Evolutionary conservation across 2,797 vertebrate genomes (phyloP).

Genomic region (Otolemur crassicaudatus): DNA sequence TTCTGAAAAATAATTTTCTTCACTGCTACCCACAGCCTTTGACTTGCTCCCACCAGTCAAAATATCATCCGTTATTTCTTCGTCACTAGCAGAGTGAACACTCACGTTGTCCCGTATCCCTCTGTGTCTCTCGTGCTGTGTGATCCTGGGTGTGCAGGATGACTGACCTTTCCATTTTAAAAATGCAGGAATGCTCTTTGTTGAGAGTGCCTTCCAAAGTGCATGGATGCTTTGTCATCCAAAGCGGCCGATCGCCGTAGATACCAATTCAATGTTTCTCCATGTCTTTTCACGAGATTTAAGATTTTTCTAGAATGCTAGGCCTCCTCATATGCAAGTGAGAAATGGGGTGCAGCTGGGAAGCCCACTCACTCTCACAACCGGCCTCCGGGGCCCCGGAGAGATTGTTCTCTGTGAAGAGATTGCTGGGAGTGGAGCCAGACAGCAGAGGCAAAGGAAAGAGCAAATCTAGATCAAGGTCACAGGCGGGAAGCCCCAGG

Average conservation of each 20-base stretch:
- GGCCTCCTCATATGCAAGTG: neutral
- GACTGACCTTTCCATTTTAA: neutral
- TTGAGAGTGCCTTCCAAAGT: neutral
- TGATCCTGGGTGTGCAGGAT: neutral
- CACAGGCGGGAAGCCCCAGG: neutral
- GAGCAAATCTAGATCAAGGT: neutral
- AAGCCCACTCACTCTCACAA: neutral
- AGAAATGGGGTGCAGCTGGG: neutral
- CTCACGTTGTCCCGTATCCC: neutral
- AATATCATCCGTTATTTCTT: neutral
- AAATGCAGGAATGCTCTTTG: neutral
- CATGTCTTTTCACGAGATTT: neutral
- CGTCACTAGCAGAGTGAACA: neutral
- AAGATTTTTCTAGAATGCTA: neutral
- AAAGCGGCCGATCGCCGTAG: neutral
- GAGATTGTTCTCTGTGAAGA: neutral
- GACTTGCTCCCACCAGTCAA: neutral
- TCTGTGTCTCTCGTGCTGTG: accelerated
- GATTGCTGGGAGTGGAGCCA: neutral
- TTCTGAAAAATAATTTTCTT: neutral
- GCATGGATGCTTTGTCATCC: neutral
- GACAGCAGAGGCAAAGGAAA: neutral
- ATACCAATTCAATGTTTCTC: neutral
- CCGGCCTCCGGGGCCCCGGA: too few relatives aligned
- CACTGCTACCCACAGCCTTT: neutral